A percentile compares a stretch with the other conserved stretches of the same genome.
Conservation (phyloP, 2,113 vertebrate genomes). For the Grantiella picta region DNA sequence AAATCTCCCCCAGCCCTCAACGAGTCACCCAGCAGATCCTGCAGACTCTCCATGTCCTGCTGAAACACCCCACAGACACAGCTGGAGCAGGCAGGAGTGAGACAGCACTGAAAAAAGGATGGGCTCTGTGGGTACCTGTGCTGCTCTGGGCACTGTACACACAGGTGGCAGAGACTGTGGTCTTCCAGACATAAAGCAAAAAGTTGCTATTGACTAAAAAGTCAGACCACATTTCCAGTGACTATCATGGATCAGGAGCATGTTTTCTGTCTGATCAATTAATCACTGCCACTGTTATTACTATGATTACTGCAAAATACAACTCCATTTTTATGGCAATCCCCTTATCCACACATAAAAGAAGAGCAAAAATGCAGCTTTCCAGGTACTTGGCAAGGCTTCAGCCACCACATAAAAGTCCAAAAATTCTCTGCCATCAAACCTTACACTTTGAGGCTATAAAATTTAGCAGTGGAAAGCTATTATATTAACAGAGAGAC, state of each 20-base stretch:
- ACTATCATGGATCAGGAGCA: neutral
- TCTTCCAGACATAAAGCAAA: neutral
- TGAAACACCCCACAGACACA: accelerated
- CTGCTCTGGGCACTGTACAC: neutral
- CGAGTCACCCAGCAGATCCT: neutral
- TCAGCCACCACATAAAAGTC: neutral
- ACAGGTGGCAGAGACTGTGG: neutral
- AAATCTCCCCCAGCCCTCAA: neutral
- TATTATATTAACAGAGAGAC: neutral
- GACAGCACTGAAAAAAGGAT: neutral
- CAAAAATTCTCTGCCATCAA: neutral
- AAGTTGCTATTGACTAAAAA: neutral
- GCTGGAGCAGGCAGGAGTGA: neutral
- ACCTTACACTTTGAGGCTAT: neutral
- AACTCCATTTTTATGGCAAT: neutral
- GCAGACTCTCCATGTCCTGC: neutral
- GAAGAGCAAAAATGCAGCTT: neutral
- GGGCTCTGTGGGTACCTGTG: neutral
- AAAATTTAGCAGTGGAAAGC: neutral
- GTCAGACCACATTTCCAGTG: neutral
- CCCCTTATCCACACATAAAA: neutral
- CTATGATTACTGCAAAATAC: neutral
- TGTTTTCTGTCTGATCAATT: neutral
- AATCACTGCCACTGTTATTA: neutral
- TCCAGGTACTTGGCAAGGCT: neutral